Conservation (phyloP, 92 coral and sea anemone species). For the Porites rus region DNA sequence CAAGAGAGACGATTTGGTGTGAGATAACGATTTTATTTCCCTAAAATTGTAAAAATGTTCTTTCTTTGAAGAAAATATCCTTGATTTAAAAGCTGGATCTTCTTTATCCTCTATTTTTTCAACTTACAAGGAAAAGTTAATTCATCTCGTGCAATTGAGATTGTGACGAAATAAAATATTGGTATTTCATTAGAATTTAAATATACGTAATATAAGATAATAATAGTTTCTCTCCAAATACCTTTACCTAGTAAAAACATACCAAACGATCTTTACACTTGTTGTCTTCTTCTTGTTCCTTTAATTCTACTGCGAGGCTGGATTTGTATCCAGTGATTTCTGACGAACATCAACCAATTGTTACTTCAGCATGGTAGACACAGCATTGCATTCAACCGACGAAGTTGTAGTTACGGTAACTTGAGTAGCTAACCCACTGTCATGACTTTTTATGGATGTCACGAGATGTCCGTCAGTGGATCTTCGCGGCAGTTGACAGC, state of each 20-base stretch:
- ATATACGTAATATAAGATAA: neutral
- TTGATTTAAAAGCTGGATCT: neutral
- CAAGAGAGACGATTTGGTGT: neutral
- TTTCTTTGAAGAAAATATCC: conserved; percentile 8
- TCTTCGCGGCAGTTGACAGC: conserved; percentile 99
- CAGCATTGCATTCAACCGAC: neutral
- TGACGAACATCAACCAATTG: neutral
- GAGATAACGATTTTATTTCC: conserved; percentile 24
- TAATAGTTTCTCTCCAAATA: neutral
- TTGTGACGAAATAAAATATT: neutral
- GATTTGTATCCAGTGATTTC: neutral
- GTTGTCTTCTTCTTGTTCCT: neutral
- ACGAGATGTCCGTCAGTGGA: conserved; percentile 86
- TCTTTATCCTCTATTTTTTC: neutral
- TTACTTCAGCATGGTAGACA: neutral
- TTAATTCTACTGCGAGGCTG: neutral
- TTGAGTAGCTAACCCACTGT: too few relatives aligned
- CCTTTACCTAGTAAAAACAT: neutral
- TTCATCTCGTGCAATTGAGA: neutral
- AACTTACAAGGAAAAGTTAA: neutral
- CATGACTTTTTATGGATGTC: neutral
- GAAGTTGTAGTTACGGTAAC: neutral
- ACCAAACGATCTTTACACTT: neutral
- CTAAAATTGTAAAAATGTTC: neutral
- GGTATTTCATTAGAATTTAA: neutral